Evolutionary conservation across 2,888 invertebrate species (phyloP).

Genomic region (Oligia strigilis): DNA sequence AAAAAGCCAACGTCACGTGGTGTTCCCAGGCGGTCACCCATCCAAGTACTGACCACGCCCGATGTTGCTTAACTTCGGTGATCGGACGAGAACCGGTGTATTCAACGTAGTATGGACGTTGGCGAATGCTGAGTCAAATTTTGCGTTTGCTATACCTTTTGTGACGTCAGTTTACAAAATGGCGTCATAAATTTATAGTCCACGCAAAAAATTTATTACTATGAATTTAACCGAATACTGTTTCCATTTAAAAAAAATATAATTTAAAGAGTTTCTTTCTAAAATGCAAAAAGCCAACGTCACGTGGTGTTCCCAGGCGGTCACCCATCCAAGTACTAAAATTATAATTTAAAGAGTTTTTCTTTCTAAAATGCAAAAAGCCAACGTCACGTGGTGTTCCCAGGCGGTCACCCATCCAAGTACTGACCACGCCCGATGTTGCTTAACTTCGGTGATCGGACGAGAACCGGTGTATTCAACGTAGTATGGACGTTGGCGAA

Average conservation of each 20-base stretch:
- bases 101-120: slow-evolving; percentile 87
- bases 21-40: slow-evolving; percentile 85
- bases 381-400: slow-evolving; percentile 82
- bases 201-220: too few relatives aligned
- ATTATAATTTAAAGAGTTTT: too few relatives aligned
- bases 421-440: slow-evolving; percentile 87
- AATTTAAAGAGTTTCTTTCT: background rate
- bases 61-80: slow-evolving; percentile 88
- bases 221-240: too few relatives aligned
- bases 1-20: slow-evolving; percentile 82
- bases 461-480: slow-evolving; percentile 88
- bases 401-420: slow-evolving; percentile 86
- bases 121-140: slow-evolving; percentile 64
- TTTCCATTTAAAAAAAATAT: too few relatives aligned
- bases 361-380: slow-evolving; percentile 66
- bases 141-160: too few relatives aligned
- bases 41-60: slow-evolving; percentile 87
- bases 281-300: slow-evolving; percentile 78
- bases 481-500: slow-evolving; percentile 84
- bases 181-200: too few relatives aligned
- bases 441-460: slow-evolving; percentile 89
- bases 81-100: slow-evolving; percentile 88
- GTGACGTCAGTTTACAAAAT: too few relatives aligned
- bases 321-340: slow-evolving; percentile 85
- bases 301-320: slow-evolving; percentile 83